These are phyloP conservation scores for Zaprionus nigranus DNA, from an alignment of 1,140 invertebrate species.

Conservation along the genomic window DNA sequence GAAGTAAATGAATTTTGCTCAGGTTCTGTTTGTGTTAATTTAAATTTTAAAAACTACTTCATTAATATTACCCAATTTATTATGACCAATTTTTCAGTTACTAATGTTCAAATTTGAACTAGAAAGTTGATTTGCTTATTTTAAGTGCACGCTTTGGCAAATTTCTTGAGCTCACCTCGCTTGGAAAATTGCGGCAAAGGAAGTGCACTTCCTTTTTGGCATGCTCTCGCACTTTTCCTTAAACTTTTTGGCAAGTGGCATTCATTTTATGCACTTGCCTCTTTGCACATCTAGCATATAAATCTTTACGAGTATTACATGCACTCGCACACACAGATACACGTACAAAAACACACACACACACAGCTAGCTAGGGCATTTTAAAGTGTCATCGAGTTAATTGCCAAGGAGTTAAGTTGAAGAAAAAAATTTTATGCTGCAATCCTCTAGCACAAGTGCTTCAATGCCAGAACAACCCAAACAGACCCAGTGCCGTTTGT, in stretches of 20 bases:
- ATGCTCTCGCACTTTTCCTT: slow-evolving; percentile 26
- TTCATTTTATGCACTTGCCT: slow-evolving; percentile 29
- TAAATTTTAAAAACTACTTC: too few relatives aligned
- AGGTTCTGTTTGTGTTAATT: too few relatives aligned
- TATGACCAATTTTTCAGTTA: not conserved
- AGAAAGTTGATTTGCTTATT: not conserved
- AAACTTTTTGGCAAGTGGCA: slow-evolving; percentile 39
- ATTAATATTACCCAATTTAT: not conserved
- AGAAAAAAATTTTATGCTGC: slow-evolving; percentile 29
- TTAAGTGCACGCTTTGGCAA: not conserved
- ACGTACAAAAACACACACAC: not conserved
- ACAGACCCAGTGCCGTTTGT: not conserved
- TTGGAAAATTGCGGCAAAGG: not conserved
- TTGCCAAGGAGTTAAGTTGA: slow-evolving; percentile 43
- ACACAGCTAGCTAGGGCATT: slow-evolving; percentile 12
- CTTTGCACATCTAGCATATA: slow-evolving; percentile 39
- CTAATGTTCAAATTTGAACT: not conserved
- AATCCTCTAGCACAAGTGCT: slow-evolving; percentile 30
- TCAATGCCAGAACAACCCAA: slow-evolving; percentile 25
- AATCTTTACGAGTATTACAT: slow-evolving; percentile 43
- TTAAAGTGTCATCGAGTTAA: slow-evolving; percentile 60
- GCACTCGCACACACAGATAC: not conserved
- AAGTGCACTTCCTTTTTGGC: slow-evolving; percentile 37
- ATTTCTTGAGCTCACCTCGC: slow-evolving; percentile 11
- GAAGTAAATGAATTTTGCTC: too few relatives aligned